Base-by-base conservation (phyloP, 2,797 vertebrate species). In the Sebastes wilsoni region DNA sequence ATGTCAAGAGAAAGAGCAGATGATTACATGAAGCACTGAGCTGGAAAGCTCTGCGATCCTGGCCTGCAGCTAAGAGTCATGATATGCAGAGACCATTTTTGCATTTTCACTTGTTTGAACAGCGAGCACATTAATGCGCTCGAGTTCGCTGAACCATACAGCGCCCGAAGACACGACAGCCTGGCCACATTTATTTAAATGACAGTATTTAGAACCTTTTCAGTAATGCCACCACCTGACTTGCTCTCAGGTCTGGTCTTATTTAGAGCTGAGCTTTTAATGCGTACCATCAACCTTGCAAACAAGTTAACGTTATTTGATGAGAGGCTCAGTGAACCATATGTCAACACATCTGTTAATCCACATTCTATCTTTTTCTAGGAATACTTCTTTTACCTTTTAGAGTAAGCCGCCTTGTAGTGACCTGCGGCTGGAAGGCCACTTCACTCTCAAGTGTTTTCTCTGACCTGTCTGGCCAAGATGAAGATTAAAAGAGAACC, bases 31-130 rank as follows among this genome's bases (percentile, higher is more conserved):
- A 84, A 83, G 88, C 88, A 76, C 73, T 83, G 81, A 82, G 79
- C 87, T 82, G 81, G 79, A 90, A 89, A 90, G 82, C 77, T 81
- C 36, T n/a, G 72, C 87, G 86, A 93, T 92, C 88, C 86, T 80
- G 66, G 81, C 93, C 88, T 56, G 79, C 70, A 89, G 93, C 90
- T 85, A 81, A 49, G 76, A 85, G 76, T 66, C 81, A 66, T 38
- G 56, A 88, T 83, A 86, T 64, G 34, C 89, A 66, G 70, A 83
- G 72, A 54, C 81, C 36, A 25, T 72, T 86, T 84, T 74, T 83
- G 84, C 88, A 87, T 91, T 83, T 86, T 75, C 36, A 78, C 80
- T 89, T 73, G 75, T 87, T 85, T 83, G 67, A 85, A 77, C 18
- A 32, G 58, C 7, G 65, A 86, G 70, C 66, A 38, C 23, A 72